Percentiles rank a stretch among this genome's conserved stretches.
Conservation (phyloP, 2,888 invertebrate genomes). For the Stenichneumon culpator region DNA sequence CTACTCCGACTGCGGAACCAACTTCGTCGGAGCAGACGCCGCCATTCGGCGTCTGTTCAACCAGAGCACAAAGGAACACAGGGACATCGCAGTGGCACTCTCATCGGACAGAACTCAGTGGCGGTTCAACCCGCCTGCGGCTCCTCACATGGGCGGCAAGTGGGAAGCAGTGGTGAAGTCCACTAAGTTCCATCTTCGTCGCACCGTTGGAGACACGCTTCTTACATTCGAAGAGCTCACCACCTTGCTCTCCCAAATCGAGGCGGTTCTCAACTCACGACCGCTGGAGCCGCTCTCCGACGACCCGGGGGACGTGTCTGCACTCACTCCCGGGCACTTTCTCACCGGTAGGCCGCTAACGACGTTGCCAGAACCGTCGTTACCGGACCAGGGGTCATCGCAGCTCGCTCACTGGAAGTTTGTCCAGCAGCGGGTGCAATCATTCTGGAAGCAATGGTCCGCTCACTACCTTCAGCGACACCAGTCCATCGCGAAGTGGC, state of each 20-base stretch:
- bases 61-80: background rate
- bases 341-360: no score
- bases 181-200: slow-evolving; percentile 68
- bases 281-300: slow-evolving; percentile 65
- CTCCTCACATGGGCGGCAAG: slow-evolving; percentile 72
- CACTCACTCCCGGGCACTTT: no score
- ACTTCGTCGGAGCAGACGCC: slow-evolving; percentile 52
- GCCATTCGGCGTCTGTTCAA: background rate
- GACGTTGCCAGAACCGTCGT: no score
- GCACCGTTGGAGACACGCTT: slow-evolving; percentile 59
- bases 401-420: no score
- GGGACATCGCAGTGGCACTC: background rate
- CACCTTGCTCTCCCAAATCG: slow-evolving; percentile 69
- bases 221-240: slow-evolving; percentile 71
- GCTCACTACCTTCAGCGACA: slow-evolving; percentile 4
- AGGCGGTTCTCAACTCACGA: slow-evolving; percentile 70
- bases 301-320: background rate
- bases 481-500: slow-evolving; percentile 34
- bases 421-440: no score
- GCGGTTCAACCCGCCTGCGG: slow-evolving; percentile 33
- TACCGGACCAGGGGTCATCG: no score
- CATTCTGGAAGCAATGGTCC: background rate
- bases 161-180: slow-evolving; percentile 74
- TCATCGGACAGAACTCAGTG: background rate
- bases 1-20: slow-evolving; percentile 59